phyloP scores from a whole-genome alignment of 2,797 vertebrate genomes.

The Anas flavirostris region DNA sequence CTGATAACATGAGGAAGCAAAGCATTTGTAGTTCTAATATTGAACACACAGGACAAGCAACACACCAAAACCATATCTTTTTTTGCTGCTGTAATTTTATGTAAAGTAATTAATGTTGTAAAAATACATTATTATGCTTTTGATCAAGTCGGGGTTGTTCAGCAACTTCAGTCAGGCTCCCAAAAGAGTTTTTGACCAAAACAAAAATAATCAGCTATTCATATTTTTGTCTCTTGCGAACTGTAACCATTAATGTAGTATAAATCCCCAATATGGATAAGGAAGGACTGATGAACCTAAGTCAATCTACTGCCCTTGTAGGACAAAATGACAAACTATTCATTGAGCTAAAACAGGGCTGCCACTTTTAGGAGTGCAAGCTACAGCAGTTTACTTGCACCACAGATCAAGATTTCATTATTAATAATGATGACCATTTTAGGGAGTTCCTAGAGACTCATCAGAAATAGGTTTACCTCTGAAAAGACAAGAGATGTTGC shows the following conservation, averaged over 20 bases:
- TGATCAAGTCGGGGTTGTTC: not conserved
- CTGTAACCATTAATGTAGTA: too few species aligned
- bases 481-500: not conserved
- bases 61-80: not conserved
- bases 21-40: accelerated
- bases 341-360: not conserved
- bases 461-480: not conserved
- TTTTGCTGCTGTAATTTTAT: not conserved
- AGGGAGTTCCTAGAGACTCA: not conserved
- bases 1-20: not conserved
- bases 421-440: not conserved
- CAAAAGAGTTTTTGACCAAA: not conserved
- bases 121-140: not conserved
- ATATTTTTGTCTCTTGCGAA: not conserved
- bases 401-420: not conserved
- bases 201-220: too few species aligned
- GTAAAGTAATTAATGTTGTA: not conserved
- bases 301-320: not conserved
- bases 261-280: not conserved
- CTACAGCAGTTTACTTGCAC: not conserved
- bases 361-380: not conserved
- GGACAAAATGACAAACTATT: not conserved
- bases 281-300: not conserved
- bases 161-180: not conserved
- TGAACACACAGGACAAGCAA: accelerated